A percentile compares a stretch with the other conserved stretches of the same genome.
Evolutionary conservation across 2,888 invertebrate genomes (phyloP).

Genomic region (Endomychus coccineus): DNA sequence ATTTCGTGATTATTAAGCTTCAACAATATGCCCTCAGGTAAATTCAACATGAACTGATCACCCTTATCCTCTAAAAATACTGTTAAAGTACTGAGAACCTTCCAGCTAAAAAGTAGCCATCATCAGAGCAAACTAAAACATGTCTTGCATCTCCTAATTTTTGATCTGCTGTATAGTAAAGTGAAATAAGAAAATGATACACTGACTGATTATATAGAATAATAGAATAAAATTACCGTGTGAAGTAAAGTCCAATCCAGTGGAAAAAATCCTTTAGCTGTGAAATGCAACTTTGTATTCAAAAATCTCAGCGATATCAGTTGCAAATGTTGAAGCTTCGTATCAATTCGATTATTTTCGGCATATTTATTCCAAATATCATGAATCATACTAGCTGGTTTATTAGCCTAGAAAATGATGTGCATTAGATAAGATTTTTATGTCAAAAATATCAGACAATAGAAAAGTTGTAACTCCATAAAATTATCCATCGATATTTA

Average conservation of each 20-base stretch:
- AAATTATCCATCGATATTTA: too few relatives aligned
- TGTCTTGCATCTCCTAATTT: too few relatives aligned
- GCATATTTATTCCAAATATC: conserved; percentile 14
- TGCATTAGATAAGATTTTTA: background rate
- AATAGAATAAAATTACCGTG: conserved; percentile 31
- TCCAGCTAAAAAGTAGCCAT: too few relatives aligned
- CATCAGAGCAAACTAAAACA: too few relatives aligned
- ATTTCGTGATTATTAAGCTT: too few relatives aligned
- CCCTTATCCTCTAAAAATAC: too few relatives aligned
- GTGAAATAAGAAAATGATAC: too few relatives aligned
- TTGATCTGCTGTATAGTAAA: too few relatives aligned
- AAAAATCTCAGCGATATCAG: conserved; percentile 37
- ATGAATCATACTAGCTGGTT: conserved; percentile 8
- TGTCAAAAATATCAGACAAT: background rate
- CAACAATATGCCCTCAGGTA: too few relatives aligned
- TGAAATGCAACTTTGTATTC: conserved; percentile 38
- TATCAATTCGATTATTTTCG: conserved; percentile 3
- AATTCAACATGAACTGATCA: too few relatives aligned
- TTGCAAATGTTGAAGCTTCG: conserved; percentile 9
- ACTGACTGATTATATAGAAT: background rate
- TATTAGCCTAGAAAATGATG: conserved; percentile 13
- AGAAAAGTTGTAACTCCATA: too few relatives aligned
- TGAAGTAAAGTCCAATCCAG: conserved; percentile 42
- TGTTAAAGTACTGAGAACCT: too few relatives aligned
- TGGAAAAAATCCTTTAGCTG: conserved; percentile 41